Evolutionary conservation across 2,113 vertebrate species (phyloP).

Genomic region (Antigone vipio): DNA sequence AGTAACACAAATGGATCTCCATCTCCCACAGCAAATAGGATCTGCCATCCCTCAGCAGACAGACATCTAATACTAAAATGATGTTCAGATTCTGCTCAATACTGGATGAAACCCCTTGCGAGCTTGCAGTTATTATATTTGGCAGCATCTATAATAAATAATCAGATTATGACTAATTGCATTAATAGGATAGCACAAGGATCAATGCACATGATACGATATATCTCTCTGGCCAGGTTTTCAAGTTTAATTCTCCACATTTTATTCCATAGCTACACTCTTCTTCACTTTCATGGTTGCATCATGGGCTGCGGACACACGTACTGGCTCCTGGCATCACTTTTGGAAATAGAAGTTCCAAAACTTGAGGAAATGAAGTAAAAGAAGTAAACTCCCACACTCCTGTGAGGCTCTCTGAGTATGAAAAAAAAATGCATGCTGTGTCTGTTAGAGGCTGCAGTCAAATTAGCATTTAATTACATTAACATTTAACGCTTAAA

Average conservation of each 20-base stretch:
- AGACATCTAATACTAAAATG: background rate
- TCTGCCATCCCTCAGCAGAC: background rate
- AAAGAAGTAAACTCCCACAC: background rate
- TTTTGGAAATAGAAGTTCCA: background rate
- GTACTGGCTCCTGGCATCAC: background rate
- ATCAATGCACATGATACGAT: rapidly evolving
- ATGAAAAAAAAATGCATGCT: background rate
- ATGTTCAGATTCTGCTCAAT: background rate
- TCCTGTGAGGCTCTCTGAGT: background rate
- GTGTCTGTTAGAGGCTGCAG: background rate
- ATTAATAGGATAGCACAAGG: background rate
- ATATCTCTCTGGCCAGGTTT: background rate
- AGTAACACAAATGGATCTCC: background rate
- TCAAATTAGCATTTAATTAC: background rate
- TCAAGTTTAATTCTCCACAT: background rate
- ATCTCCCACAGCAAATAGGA: background rate
- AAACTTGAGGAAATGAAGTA: background rate
- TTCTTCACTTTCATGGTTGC: background rate
- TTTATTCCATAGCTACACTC: background rate
- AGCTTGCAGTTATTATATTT: background rate
- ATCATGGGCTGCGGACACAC: background rate
- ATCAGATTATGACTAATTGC: background rate
- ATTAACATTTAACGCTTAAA: constrained; percentile 49
- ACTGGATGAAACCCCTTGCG: background rate
- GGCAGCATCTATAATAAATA: background rate